These are phyloP conservation scores for Caenorhabditis sp. DNA, from an alignment of 2,888 invertebrate species.

Conservation along the genomic window DNA sequence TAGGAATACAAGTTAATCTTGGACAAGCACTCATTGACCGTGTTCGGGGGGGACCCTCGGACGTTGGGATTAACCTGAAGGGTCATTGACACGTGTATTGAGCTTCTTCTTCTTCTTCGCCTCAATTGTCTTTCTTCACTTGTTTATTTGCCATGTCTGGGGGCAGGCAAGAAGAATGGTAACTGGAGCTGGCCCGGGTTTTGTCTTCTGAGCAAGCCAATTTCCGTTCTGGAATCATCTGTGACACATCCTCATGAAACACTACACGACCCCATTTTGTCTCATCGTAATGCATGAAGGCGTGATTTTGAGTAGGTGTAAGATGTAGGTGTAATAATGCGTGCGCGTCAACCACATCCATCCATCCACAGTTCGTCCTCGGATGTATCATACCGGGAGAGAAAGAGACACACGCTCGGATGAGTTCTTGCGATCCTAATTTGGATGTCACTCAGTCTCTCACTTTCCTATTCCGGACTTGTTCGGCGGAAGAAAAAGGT, in stretches of 20 bases:
- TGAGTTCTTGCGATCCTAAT: slow-evolving; percentile 62
- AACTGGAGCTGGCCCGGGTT: slow-evolving; percentile 38
- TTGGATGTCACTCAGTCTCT: slow-evolving; percentile 55
- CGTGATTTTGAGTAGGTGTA: slow-evolving; percentile 64
- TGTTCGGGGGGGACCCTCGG: slow-evolving; percentile 31
- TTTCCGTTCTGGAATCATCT: slow-evolving; percentile 58
- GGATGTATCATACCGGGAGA: slow-evolving; percentile 56
- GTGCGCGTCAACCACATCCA: slow-evolving; percentile 8
- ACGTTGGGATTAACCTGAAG: slow-evolving; percentile 62
- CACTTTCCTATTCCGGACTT: slow-evolving; percentile 22
- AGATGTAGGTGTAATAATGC: slow-evolving; percentile 56
- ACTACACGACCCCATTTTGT: slow-evolving; percentile 36
- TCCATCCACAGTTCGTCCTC: slow-evolving; percentile 52
- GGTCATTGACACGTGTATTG: slow-evolving; percentile 60
- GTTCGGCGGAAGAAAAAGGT: slow-evolving; percentile 49
- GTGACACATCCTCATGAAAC: slow-evolving; percentile 37
- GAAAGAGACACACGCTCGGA: slow-evolving; percentile 55
- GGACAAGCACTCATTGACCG: slow-evolving; percentile 64
- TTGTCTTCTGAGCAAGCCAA: slow-evolving; percentile 37
- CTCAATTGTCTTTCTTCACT: slow-evolving; percentile 55
- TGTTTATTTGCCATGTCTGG: slow-evolving; percentile 49
- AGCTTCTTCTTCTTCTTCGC: slow-evolving; percentile 31
- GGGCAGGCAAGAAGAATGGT: slow-evolving; percentile 16
- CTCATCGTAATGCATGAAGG: slow-evolving; percentile 47
- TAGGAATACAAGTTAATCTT: slow-evolving; percentile 59